Evolutionary conservation across 2,888 invertebrate species (phyloP), one percentile per base, ranked within the genome.

Genomic region (Volucella zonaria): DNA sequence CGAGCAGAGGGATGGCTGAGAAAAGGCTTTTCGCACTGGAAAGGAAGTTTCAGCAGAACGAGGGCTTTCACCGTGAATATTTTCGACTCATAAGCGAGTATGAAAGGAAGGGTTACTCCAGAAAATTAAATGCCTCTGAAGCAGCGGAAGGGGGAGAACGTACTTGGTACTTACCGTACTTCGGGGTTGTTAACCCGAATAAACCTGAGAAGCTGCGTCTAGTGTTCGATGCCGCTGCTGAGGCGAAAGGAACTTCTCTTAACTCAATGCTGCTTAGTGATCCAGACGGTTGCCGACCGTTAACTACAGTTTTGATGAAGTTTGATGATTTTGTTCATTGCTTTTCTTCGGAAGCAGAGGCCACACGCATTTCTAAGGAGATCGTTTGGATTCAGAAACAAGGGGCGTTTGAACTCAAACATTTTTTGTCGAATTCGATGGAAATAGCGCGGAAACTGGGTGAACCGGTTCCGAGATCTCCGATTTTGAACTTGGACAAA

Each of bases 241-340:
- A 56, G 14, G 61, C 59, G 0, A 2, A 67, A 10, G 15, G 49
- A 3, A 59, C 58, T 0, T 82, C 77, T 9, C 23, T 82, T 15
- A 82, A 82, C 54, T 23, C 64, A 11, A 40, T 43, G 1, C 31
- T 77, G 1, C 8, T 77, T 2, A n/a, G 58, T 1, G 82, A 73
- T 0, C 77, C 82, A 3, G 73, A 82, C 47, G 40, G 68, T 4
- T 70, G 62, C 11, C 40, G 61, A 1, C 15, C 76, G 9, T 14
- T 76, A 6, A 40, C 71, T 8, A 12, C 54, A 0, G 45, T 70
- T 10, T n/a, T 82, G 2, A 61, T 56, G 47, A 70, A 78, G n/a
- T 82, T 82, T 40, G n/a, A n/a, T n/a, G n/a, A n/a, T n/a, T n/a
- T n/a, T n/a, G n/a, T n/a, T n/a, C n/a, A n/a, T n/a, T n/a, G n/a